Conservation (phyloP, 2,797 vertebrate species). For the Enteromius afrohamiltoni region DNA sequence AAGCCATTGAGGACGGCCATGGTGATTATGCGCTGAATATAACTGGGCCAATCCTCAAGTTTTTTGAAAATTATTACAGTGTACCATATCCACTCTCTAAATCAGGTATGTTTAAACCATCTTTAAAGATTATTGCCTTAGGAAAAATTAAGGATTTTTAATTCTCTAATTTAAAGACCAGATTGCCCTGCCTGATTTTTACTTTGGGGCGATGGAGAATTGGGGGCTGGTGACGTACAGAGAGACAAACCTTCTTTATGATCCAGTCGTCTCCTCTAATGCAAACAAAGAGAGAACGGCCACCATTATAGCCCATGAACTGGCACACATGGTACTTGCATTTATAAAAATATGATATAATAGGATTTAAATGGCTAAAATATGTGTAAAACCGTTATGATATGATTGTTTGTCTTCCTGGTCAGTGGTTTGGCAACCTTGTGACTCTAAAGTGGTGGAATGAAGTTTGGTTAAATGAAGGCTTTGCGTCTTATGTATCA, state of each 20-base stretch:
- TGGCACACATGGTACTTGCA: slow-evolving; percentile 88
- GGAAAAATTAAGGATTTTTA: not conserved
- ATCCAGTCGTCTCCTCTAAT: slow-evolving; percentile 76
- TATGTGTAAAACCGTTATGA: not conserved
- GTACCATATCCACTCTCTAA: slow-evolving; percentile 83
- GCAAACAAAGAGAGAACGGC: slow-evolving; percentile 85
- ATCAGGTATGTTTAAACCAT: slow-evolving; percentile 77
- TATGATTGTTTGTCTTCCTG: slow-evolving; percentile 4
- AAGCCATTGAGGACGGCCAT: slow-evolving; percentile 72
- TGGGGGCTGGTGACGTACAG: slow-evolving; percentile 94
- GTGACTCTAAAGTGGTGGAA: slow-evolving; percentile 95
- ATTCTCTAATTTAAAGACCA: slow-evolving; percentile 78
- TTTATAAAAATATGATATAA: not conserved
- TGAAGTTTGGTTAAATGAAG: slow-evolving; percentile 94
- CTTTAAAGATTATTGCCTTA: not conserved
- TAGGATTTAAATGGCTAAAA: not conserved
- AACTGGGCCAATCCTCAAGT: slow-evolving; percentile 81
- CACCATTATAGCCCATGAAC: slow-evolving; percentile 87
- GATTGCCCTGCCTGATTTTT: slow-evolving; percentile 89
- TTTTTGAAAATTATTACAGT: slow-evolving; percentile 78
- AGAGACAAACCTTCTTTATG: slow-evolving; percentile 84
- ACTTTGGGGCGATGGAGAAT: slow-evolving; percentile 92
- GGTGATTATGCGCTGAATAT: slow-evolving; percentile 77
- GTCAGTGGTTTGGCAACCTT: slow-evolving; percentile 94
- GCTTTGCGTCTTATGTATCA: slow-evolving; percentile 92